phyloP scores from a whole-genome alignment of 1,140 invertebrate species.

The Lepeophtheirus salmonis region DNA sequence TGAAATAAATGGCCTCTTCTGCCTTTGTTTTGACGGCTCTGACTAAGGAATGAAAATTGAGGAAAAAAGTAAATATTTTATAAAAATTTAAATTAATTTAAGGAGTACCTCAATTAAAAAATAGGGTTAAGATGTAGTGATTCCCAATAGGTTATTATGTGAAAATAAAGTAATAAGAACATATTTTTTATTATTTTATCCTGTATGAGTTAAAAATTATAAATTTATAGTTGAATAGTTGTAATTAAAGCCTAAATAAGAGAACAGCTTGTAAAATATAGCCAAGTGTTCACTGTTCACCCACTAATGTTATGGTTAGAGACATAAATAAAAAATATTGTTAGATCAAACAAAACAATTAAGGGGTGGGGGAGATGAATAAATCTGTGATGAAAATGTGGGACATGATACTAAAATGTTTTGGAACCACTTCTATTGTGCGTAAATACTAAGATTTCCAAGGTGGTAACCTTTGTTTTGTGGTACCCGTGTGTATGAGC shows the following conservation, averaged over 20 bases:
- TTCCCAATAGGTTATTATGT: too few species aligned
- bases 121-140: not conserved
- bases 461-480: too few species aligned
- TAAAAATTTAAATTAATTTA: not conserved
- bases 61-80: not conserved
- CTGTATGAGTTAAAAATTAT: too few species aligned
- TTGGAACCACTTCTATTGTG: not conserved
- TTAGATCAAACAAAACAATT: not conserved
- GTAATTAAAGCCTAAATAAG: too few species aligned
- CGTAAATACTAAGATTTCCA: too few species aligned
- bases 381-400: not conserved
- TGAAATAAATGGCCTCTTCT: not conserved
- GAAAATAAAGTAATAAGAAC: too few species aligned
- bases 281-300: too few species aligned
- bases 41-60: too few species aligned
- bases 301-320: not conserved
- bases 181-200: too few species aligned
- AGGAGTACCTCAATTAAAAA: not conserved
- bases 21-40: not conserved
- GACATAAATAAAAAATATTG: not conserved
- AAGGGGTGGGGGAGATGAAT: not conserved
- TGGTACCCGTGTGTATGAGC: not conserved
- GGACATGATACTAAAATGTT: not conserved
- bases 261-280: too few species aligned
- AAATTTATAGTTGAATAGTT: too few species aligned